These are phyloP conservation scores for Melipona bicolor DNA, from an alignment of 2,888 invertebrate species.

Conservation along the genomic window DNA sequence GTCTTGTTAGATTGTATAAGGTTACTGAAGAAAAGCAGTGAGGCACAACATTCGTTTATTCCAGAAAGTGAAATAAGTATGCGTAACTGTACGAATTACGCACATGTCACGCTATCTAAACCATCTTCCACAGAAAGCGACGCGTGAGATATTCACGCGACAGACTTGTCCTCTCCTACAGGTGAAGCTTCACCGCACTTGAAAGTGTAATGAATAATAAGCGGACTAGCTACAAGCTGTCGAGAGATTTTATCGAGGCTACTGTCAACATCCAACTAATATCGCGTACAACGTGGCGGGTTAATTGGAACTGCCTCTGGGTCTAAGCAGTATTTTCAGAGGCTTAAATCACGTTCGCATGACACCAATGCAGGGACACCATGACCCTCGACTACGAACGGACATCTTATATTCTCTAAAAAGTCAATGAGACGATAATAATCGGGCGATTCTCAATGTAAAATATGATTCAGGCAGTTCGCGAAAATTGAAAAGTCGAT, in stretches of 20 bases:
- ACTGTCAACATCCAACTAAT: constrained; percentile 83
- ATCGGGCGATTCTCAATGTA: constrained; percentile 27
- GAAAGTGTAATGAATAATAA: constrained; percentile 81
- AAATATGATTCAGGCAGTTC: not conserved
- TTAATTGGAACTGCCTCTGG: constrained; percentile 78
- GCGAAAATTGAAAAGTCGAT: not conserved
- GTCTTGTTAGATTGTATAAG: too few relatives aligned
- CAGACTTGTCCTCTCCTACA: constrained; percentile 42
- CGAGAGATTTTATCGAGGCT: constrained; percentile 80
- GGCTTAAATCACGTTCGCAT: constrained; percentile 75
- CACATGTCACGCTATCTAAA: constrained; percentile 15
- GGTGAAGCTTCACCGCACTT: constrained; percentile 61
- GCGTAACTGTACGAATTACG: constrained; percentile 22
- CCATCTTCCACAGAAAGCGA: constrained; percentile 29
- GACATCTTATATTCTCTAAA: constrained; percentile 17
- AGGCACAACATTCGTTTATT: not conserved
- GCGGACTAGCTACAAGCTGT: constrained; percentile 73
- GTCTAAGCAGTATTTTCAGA: constrained; percentile 75
- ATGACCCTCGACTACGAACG: constrained; percentile 24
- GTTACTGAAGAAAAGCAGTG: not conserved
- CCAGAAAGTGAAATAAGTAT: not conserved
- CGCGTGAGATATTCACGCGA: constrained; percentile 65
- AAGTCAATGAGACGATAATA: constrained; percentile 14
- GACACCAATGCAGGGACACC: constrained; percentile 49
- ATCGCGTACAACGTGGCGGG: constrained; percentile 81